Evolutionary conservation across 1,140 invertebrate genomes (phyloP).

Genomic region (Plodia interpunctella): DNA sequence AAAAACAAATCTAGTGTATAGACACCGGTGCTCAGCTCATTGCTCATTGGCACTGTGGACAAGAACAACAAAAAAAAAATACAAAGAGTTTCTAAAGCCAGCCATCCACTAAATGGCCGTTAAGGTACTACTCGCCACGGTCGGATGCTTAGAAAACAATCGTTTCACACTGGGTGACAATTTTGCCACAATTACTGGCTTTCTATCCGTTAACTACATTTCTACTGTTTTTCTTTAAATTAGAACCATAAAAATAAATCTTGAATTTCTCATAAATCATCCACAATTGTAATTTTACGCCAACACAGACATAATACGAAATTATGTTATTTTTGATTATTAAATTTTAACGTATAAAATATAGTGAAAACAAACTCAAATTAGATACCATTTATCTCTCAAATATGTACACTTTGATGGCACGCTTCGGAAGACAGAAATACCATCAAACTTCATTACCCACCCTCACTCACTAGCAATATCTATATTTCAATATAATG

Average conservation of each 20-base stretch:
- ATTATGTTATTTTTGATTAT: no score
- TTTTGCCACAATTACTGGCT: constrained; percentile 15
- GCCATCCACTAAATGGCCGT: constrained; percentile 6
- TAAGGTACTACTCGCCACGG: constrained; percentile 4
- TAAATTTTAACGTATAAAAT: no score
- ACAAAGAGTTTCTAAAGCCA: background rate
- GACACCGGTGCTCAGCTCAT: no score
- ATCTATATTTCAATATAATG: no score
- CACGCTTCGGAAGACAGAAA: background rate
- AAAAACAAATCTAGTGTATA: no score
- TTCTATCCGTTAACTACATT: background rate
- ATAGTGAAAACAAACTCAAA: background rate
- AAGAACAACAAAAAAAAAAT: background rate
- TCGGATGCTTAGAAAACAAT: constrained; percentile 15
- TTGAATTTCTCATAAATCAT: no score
- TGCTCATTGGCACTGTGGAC: background rate
- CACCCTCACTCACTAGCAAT: no score
- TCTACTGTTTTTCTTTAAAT: background rate
- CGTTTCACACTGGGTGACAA: constrained; percentile 21
- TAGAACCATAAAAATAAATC: background rate
- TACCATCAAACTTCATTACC: constrained; percentile 3
- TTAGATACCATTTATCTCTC: background rate
- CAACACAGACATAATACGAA: no score
- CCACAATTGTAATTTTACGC: no score
- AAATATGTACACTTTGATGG: background rate